Conservation (phyloP, 2,888 invertebrate species). For the Entomobrya proxima region DNA sequence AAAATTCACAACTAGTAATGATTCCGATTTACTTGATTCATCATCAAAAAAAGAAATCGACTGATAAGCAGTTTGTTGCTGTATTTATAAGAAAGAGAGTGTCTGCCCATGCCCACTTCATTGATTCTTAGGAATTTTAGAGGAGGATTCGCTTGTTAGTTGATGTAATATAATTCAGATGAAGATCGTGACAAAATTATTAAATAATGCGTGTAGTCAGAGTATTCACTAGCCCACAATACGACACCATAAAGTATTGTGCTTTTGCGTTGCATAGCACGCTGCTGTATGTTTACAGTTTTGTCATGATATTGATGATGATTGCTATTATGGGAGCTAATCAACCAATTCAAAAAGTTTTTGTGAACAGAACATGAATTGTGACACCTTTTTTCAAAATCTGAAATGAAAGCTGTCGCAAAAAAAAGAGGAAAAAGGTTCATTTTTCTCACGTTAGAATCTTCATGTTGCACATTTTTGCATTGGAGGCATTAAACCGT, state of each 20-base stretch:
- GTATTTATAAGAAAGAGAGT: no score
- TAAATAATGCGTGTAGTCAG: constrained; percentile 2
- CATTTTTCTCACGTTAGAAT: background rate
- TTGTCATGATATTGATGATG: background rate
- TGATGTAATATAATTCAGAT: constrained; percentile 36
- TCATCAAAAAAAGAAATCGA: constrained; percentile 20
- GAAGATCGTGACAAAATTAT: constrained; percentile 55
- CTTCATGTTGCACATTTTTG: constrained; percentile 14
- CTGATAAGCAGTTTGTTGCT: background rate
- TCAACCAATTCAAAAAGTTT: constrained; percentile 40
- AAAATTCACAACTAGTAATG: background rate
- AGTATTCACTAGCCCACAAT: background rate
- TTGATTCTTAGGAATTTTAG: background rate
- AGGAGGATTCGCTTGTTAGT: background rate
- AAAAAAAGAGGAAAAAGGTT: background rate
- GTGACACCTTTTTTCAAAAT: constrained; percentile 22
- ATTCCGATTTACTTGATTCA: background rate
- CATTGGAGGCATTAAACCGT: background rate
- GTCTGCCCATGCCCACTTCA: background rate
- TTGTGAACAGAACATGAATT: background rate
- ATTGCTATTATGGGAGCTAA: constrained; percentile 15
- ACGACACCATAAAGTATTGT: background rate
- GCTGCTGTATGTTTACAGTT: background rate
- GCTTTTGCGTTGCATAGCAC: background rate
- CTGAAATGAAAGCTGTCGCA: constrained; percentile 38